A percentile compares a stretch with the other conserved stretches of the same genome.
Conservation (phyloP, 2,797 vertebrate genomes). For the Onychomys arenicola region DNA sequence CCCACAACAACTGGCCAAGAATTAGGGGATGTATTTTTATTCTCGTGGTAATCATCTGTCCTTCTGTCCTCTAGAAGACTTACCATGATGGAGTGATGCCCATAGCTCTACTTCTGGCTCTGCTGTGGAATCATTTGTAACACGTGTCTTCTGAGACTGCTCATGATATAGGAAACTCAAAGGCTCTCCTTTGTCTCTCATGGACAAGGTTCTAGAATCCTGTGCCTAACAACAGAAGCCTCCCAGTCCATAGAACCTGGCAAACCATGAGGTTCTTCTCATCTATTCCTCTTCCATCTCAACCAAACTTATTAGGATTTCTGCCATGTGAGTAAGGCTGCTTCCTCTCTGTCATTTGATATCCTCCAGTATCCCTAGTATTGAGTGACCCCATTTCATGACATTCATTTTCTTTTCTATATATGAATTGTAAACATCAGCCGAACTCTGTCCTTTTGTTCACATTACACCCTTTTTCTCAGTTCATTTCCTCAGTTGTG, state of each 20-base stretch:
- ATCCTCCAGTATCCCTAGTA: not conserved
- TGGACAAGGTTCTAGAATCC: conserved; percentile 38
- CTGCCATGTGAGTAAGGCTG: not conserved
- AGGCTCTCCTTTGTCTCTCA: not conserved
- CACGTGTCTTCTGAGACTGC: not conserved
- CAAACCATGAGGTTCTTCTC: not conserved
- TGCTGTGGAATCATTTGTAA: not conserved
- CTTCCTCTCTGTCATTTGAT: not conserved
- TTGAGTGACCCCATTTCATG: not conserved
- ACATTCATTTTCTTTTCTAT: not conserved
- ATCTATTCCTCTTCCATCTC: not conserved
- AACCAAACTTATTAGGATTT: not conserved
- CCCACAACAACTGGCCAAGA: not conserved
- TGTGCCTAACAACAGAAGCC: conserved; percentile 3
- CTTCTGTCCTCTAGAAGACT: not conserved
- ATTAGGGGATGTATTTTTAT: not conserved
- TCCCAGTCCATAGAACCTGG: not conserved
- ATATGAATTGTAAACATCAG: not conserved
- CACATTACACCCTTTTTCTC: not conserved
- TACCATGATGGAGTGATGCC: not conserved
- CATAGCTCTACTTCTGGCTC: not conserved
- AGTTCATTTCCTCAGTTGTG: not conserved
- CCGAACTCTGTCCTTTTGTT: not conserved
- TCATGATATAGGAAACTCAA: not conserved
- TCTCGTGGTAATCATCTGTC: not conserved